These are phyloP conservation scores for Phyllotis vaccarum DNA, from an alignment of 2,797 vertebrate species.

Conservation along the genomic window DNA sequence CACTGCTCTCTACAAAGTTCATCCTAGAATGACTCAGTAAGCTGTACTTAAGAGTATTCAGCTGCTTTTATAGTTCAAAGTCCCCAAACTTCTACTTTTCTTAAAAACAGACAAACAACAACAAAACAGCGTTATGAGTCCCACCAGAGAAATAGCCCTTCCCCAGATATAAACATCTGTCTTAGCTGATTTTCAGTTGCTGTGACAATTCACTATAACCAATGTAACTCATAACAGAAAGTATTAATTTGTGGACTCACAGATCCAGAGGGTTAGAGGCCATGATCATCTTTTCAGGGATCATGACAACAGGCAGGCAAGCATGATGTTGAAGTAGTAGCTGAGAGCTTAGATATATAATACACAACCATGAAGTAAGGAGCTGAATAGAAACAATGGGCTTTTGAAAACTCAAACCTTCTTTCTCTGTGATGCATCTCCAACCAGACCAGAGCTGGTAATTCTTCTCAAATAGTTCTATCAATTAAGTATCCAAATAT, in stretches of 20 bases:
- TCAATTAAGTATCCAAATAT: neutral
- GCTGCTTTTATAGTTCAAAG: neutral
- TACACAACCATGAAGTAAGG: neutral
- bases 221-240: neutral
- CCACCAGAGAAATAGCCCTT: neutral
- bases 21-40: neutral
- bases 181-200: neutral
- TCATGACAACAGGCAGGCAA: neutral
- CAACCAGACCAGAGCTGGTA: neutral
- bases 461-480: neutral
- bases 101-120: neutral
- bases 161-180: neutral
- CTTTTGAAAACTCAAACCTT: neutral
- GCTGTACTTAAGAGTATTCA: neutral
- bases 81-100: neutral
- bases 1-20: neutral
- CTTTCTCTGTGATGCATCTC: too few relatives aligned
- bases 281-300: neutral
- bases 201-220: neutral
- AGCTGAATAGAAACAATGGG: neutral
- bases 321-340: neutral
- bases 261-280: neutral
- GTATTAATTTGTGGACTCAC: neutral
- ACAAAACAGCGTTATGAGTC: neutral
- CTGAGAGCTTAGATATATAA: too few relatives aligned